These are phyloP conservation scores for Cyclina sinensis DNA, from an alignment of 1,140 invertebrate species.

Conservation along the genomic window DNA sequence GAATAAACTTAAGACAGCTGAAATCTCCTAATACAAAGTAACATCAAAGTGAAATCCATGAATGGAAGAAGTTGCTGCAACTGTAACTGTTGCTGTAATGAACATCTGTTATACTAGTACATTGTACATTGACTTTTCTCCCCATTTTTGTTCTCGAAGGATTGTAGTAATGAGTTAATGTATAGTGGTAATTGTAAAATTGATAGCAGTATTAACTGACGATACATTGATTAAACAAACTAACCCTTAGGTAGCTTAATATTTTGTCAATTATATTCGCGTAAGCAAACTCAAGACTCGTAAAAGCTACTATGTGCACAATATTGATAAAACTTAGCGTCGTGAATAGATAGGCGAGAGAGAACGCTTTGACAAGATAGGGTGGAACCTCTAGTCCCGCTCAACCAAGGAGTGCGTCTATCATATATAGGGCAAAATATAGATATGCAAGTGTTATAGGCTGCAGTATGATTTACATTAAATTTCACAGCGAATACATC, in stretches of 20 bases:
- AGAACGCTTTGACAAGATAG: not conserved
- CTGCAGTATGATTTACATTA: not conserved
- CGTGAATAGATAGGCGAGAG: not conserved
- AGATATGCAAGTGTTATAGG: conserved; percentile 17
- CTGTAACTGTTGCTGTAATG: too few species aligned
- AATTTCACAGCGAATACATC: not conserved
- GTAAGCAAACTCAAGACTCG: not conserved
- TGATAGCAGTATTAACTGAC: not conserved
- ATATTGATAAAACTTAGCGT: conserved; percentile 8
- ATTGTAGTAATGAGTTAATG: not conserved
- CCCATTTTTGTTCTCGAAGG: too few species aligned
- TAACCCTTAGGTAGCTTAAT: not conserved
- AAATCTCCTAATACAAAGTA: too few species aligned
- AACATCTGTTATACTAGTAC: too few species aligned
- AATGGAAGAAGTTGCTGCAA: too few species aligned
- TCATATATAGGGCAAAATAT: conserved; percentile 23
- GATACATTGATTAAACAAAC: not conserved
- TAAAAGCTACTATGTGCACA: conserved; percentile 13
- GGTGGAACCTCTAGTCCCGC: not conserved
- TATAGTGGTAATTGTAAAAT: not conserved
- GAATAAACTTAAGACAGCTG: too few species aligned
- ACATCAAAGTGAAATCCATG: too few species aligned
- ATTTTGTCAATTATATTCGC: conserved; percentile 6
- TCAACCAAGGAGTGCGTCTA: conserved; percentile 18
- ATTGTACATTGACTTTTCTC: too few species aligned